Conservation (phyloP, 2,113 vertebrate species). For the Leuciscus idus region DNA sequence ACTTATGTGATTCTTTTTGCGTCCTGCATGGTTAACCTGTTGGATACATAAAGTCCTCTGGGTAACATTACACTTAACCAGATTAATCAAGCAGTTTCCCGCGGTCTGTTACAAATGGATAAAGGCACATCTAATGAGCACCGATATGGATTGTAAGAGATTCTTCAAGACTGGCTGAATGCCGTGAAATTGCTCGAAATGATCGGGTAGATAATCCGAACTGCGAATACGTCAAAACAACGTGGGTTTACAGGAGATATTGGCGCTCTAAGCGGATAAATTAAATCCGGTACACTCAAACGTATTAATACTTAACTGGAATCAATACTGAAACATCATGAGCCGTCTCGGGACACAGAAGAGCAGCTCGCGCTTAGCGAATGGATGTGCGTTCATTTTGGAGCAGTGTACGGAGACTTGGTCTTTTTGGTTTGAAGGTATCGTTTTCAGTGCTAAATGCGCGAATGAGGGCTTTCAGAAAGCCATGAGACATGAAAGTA, state of each 20-base stretch:
- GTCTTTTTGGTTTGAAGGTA: background rate
- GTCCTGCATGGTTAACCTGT: constrained; percentile 6
- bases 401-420: constrained; percentile 3
- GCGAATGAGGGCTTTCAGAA: background rate
- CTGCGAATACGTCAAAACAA: constrained; percentile 47
- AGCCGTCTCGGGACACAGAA: constrained; percentile 26
- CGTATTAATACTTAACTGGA: constrained; percentile 44
- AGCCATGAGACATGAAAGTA: constrained; percentile 21
- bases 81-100: background rate
- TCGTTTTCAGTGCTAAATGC: background rate
- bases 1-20: background rate
- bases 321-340: constrained; percentile 37
- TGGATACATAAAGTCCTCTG: background rate
- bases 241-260: constrained; percentile 44
- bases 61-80: background rate
- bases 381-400: background rate
- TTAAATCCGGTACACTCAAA: constrained; percentile 46
- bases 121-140: constrained; percentile 19
- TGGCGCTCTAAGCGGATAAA: constrained; percentile 48
- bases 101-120: constrained; percentile 4
- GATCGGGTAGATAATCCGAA: constrained; percentile 29
- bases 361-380: background rate
- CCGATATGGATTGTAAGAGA: constrained; percentile 34
- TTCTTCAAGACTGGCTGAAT: background rate
- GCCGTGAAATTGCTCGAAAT: constrained; percentile 26